A percentile compares a stretch with the other conserved stretches of the same genome.
Evolutionary conservation across 2,888 invertebrate genomes (phyloP).

Genomic region (Micropterix aruncella): DNA sequence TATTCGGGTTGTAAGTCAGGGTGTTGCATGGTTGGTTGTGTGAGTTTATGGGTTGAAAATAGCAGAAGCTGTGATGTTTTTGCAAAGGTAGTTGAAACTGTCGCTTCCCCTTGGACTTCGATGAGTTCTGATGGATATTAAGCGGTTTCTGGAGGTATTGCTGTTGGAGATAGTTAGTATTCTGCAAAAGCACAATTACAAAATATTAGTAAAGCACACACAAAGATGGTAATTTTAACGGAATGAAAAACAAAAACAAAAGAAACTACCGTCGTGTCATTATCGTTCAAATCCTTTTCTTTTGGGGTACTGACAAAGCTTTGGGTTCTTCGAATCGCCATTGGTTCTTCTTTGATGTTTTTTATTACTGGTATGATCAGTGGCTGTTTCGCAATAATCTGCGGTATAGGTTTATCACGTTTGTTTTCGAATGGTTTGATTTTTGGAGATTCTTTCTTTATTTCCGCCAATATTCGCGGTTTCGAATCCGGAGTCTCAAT

Average conservation of each 20-base stretch:
- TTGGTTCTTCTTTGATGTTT: no score
- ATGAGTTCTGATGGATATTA: conserved; percentile 35
- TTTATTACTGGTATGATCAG: not conserved
- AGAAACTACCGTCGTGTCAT: no score
- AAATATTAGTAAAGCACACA: no score
- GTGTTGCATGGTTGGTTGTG: conserved; percentile 38
- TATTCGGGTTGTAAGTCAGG: conserved; percentile 26
- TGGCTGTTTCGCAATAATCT: not conserved
- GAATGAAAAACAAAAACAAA: no score
- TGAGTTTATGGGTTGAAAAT: conserved; percentile 48
- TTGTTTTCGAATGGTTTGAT: not conserved
- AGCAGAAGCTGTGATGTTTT: conserved; percentile 52
- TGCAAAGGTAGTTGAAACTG: conserved; percentile 49
- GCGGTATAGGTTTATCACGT: not conserved
- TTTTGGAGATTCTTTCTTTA: not conserved
- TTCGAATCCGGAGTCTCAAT: not conserved
- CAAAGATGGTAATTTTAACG: no score
- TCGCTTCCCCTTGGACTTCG: conserved; percentile 33
- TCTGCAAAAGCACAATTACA: no score
- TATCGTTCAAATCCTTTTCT: no score
- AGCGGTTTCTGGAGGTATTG: conserved; percentile 41
- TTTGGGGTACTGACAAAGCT: not conserved
- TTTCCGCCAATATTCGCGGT: not conserved
- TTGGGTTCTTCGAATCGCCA: not conserved
- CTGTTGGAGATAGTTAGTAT: conserved; percentile 42